Percentiles rank a stretch among this genome's conserved stretches.
Conservation (phyloP, 1,140 invertebrate species). For the Trichonephila inaurata region DNA sequence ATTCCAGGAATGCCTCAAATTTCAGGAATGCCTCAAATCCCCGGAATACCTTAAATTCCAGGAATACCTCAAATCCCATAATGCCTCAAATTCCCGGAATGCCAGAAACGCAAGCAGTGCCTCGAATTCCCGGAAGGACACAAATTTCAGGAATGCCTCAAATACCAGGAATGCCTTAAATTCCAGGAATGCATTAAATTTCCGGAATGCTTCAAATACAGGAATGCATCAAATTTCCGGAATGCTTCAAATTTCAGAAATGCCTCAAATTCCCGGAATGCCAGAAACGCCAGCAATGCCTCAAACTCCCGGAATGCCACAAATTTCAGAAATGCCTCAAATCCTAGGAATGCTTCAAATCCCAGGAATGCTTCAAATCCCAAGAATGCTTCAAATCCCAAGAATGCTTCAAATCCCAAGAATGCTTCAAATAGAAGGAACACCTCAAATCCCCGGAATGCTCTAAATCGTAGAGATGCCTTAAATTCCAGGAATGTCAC, state of each 20-base stretch:
- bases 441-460: background rate
- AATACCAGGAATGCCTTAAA: background rate
- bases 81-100: constrained; percentile 46
- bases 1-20: constrained; percentile 46
- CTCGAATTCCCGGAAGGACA: background rate
- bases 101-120: too few species aligned
- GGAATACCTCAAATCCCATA: constrained; percentile 26
- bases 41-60: constrained; percentile 52
- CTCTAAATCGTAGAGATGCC: too few species aligned
- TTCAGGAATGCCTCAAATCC: constrained; percentile 25
- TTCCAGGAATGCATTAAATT: background rate
- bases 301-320: constrained; percentile 43
- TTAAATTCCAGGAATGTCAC: constrained; percentile 1
- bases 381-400: background rate
- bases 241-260: too few species aligned
- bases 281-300: constrained; percentile 49
- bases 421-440: background rate
- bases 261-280: constrained; percentile 28
- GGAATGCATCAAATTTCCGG: too few species aligned
- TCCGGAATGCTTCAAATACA: too few species aligned
- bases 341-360: constrained; percentile 50
- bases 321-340: constrained; percentile 36
- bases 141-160: background rate
- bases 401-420: background rate
- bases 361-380: background rate